Evolutionary conservation across 2,888 invertebrate genomes (phyloP).

Genomic region (Rhingia rostrata): DNA sequence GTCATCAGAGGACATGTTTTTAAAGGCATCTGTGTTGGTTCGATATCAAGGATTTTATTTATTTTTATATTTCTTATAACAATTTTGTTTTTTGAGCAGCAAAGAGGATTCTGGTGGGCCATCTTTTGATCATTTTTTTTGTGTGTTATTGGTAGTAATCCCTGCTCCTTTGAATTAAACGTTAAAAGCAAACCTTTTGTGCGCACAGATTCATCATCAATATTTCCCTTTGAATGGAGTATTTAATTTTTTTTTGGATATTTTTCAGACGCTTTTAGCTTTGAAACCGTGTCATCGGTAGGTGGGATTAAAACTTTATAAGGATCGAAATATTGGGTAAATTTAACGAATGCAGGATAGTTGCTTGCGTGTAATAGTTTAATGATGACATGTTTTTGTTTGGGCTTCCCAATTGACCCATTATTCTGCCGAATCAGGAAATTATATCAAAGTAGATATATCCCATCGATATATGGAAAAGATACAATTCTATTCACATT

Average conservation of each 20-base stretch:
- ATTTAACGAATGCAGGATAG: too few relatives aligned
- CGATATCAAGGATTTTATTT: not conserved
- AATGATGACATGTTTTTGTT: not conserved
- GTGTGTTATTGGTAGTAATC: not conserved
- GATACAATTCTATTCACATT: slow-evolving; percentile 18
- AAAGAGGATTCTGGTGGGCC: slow-evolving; percentile 18
- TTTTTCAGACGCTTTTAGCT: not conserved
- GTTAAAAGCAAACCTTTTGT: not conserved
- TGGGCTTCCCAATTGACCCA: slow-evolving; percentile 15
- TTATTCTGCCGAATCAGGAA: not conserved
- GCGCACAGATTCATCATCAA: not conserved
- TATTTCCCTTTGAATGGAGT: slow-evolving; percentile 12
- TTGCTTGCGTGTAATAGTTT: not conserved
- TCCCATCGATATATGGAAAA: not conserved
- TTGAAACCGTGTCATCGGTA: not conserved
- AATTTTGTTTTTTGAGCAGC: slow-evolving; percentile 21
- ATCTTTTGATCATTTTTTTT: slow-evolving; percentile 4
- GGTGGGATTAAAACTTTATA: not conserved
- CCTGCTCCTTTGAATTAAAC: not conserved
- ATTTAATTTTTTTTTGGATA: not conserved
- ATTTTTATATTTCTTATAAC: not conserved
- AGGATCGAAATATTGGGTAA: too few relatives aligned
- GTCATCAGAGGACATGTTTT: not conserved
- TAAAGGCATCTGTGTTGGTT: not conserved
- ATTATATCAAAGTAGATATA: not conserved